Evolutionary conservation across 2,797 vertebrate genomes (phyloP).

Genomic region (Otus scops): DNA sequence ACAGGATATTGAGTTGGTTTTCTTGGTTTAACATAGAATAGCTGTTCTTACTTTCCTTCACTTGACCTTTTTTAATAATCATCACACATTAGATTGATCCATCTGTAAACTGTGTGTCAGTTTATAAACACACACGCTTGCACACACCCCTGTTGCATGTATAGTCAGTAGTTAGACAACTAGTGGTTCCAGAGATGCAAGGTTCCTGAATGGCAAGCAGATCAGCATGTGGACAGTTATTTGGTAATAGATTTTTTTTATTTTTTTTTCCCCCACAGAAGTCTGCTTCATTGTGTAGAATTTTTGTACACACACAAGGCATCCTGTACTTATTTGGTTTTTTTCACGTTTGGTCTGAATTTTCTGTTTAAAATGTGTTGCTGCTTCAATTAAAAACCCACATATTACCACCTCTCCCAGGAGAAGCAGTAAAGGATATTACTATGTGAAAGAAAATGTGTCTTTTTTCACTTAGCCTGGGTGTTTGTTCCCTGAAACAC

Average conservation of each 20-base stretch:
- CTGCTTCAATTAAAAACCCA: not conserved
- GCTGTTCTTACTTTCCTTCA: not conserved
- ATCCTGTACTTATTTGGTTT: not conserved
- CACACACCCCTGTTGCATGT: fast-evolving
- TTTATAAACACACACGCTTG: not conserved
- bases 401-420: not conserved
- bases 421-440: not conserved
- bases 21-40: not conserved
- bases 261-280: not conserved
- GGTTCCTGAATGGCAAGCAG: not conserved
- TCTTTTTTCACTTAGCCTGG: not conserved
- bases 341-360: not conserved
- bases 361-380: not conserved
- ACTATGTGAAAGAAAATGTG: not conserved
- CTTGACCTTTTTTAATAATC: not conserved
- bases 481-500: not conserved
- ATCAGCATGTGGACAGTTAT: not conserved
- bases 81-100: not conserved
- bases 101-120: not conserved
- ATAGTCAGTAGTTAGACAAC: not conserved
- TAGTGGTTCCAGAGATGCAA: not conserved
- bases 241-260: not conserved
- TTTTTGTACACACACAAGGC: not conserved
- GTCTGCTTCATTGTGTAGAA: not conserved
- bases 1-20: not conserved